These are phyloP conservation scores for Sebastes wilsoni DNA, from an alignment of 2,797 vertebrate species.

Conservation along the genomic window DNA sequence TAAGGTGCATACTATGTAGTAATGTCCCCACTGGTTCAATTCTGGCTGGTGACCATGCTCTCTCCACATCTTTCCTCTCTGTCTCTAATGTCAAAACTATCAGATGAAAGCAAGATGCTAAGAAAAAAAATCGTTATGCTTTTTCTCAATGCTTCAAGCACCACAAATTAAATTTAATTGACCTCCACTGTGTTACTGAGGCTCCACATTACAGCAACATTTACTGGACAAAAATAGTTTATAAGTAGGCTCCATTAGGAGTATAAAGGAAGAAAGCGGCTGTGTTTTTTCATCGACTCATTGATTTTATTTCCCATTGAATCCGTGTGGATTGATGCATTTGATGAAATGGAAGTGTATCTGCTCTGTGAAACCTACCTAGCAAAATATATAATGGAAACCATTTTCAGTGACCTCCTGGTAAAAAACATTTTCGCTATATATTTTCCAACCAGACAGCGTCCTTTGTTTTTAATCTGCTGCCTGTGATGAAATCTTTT, in stretches of 20 bases:
- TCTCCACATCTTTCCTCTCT: background rate
- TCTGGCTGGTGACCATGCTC: background rate
- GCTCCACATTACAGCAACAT: background rate
- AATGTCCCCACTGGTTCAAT: background rate
- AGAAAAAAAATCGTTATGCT: too few species aligned
- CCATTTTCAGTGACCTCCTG: background rate
- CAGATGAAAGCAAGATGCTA: background rate
- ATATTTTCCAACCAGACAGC: background rate
- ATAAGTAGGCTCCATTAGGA: background rate
- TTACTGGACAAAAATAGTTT: background rate
- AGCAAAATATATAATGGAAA: background rate
- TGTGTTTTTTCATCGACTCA: background rate
- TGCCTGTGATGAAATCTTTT: conserved; percentile 15
- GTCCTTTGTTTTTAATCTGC: background rate
- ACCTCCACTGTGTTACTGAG: background rate
- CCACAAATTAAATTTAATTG: background rate
- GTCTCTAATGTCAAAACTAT: background rate
- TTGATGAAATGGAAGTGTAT: too few species aligned
- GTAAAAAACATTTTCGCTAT: background rate
- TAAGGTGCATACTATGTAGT: background rate
- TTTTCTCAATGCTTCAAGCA: background rate
- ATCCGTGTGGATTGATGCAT: background rate
- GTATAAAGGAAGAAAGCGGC: background rate
- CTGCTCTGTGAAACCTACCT: background rate
- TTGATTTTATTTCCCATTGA: background rate